A percentile compares a stretch with the other conserved stretches of the same genome.
Conservation (phyloP, 2,113 vertebrate genomes). For the Salvator merianae region DNA sequence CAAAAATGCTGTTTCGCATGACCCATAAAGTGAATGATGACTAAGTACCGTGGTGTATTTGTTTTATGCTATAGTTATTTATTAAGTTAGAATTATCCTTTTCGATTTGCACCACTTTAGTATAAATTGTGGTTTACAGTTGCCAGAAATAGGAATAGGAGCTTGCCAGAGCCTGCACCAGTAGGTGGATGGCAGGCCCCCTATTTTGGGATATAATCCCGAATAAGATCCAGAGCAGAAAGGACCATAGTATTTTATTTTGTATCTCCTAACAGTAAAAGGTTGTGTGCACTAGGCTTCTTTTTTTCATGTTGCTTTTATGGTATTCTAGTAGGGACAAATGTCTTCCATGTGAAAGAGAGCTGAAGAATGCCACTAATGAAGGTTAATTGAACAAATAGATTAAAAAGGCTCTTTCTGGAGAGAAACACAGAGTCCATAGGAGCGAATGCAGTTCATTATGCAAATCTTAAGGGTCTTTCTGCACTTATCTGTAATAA, state of each 20-base stretch:
- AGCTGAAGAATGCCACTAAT: not conserved
- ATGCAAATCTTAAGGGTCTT: not conserved
- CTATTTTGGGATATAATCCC: too few species aligned
- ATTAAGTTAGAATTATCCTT: not conserved
- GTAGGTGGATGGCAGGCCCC: too few species aligned
- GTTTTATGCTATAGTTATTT: not conserved
- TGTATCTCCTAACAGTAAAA: not conserved
- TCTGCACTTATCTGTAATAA: too few species aligned
- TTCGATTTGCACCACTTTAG: conserved; percentile 3
- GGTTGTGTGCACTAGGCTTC: not conserved
- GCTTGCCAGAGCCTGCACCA: too few species aligned
- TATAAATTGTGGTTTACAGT: too few species aligned
- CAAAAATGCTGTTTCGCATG: not conserved
- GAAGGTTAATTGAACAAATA: not conserved
- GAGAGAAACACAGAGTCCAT: not conserved
- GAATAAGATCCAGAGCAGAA: not conserved
- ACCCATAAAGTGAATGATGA: not conserved
- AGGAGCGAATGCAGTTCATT: not conserved
- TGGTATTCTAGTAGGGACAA: not conserved
- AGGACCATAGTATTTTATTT: not conserved
- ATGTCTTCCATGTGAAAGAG: not conserved
- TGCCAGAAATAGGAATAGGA: too few species aligned
- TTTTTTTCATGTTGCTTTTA: not conserved
- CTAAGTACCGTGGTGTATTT: not conserved
- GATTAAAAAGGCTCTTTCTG: not conserved